phyloP scores from a whole-genome alignment of 30 jellyfish, hydroid and myxozoan species.

The Euphysa ruthae region DNA sequence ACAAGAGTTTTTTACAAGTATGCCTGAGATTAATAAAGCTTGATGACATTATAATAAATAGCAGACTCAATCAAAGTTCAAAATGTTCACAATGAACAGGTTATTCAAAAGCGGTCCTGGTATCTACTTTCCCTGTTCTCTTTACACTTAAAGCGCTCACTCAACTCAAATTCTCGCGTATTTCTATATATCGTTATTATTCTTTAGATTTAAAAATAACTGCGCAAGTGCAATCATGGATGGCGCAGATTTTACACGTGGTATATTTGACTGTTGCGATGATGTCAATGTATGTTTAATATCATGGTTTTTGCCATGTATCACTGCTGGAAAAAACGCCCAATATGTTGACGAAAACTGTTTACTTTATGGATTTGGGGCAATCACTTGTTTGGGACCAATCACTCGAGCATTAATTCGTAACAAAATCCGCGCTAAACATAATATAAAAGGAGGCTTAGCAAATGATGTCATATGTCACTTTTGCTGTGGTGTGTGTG shows the following conservation, averaged over 20 bases:
- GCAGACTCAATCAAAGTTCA: too few relatives aligned
- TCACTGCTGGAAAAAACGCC: constrained; percentile 71
- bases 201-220: too few relatives aligned
- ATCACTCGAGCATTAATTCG: constrained; percentile 58
- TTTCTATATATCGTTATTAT: too few relatives aligned
- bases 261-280: constrained; percentile 61
- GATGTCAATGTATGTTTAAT: constrained; percentile 57
- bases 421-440: constrained; percentile 57
- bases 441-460: constrained; percentile 43
- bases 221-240: too few relatives aligned
- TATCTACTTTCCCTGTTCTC: too few relatives aligned
- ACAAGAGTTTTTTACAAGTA: too few relatives aligned
- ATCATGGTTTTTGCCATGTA: constrained; percentile 63
- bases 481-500: not conserved
- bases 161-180: too few relatives aligned
- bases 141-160: too few relatives aligned
- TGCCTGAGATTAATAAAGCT: too few relatives aligned
- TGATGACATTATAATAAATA: too few relatives aligned
- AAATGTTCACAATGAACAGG: too few relatives aligned
- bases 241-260: constrained; percentile 61
- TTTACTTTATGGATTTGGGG: constrained; percentile 49
- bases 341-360: constrained; percentile 74
- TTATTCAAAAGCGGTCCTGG: too few relatives aligned
- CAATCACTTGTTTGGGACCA: constrained; percentile 52
- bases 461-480: not conserved